These are phyloP conservation scores for Yponomeuta sedellus DNA, from an alignment of 2,888 invertebrate genomes.

Conservation along the genomic window DNA sequence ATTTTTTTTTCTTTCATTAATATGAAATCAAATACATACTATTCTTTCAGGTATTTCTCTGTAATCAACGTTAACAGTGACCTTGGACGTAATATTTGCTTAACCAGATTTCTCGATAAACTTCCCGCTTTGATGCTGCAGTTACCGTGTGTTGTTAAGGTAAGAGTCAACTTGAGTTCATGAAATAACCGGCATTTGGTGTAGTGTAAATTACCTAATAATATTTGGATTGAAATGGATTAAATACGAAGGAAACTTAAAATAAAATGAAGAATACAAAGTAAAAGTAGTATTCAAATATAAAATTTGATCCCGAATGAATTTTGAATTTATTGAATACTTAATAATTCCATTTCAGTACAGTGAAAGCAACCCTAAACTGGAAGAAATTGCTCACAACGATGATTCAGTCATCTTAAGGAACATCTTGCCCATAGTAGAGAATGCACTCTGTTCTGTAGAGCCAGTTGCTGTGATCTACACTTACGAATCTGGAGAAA, in stretches of 20 bases:
- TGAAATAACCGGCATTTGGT: not conserved
- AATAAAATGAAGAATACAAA: too few relatives aligned
- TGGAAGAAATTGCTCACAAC: not conserved
- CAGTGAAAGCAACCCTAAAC: not conserved
- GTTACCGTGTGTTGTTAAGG: slow-evolving; percentile 4
- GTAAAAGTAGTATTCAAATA: too few relatives aligned
- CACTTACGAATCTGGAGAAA: not conserved
- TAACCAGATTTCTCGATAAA: not conserved
- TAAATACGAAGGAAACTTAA: too few relatives aligned
- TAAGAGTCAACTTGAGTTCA: not conserved
- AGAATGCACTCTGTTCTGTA: slow-evolving; percentile 4
- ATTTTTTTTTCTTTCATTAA: too few relatives aligned
- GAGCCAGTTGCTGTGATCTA: slow-evolving; percentile 2
- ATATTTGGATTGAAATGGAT: too few relatives aligned
- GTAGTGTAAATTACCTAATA: too few relatives aligned
- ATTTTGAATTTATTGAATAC: too few relatives aligned
- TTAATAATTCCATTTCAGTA: not conserved
- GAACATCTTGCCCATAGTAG: not conserved
- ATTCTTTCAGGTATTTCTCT: slow-evolving; percentile 12
- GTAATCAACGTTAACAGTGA: slow-evolving; percentile 2
- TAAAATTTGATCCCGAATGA: too few relatives aligned
- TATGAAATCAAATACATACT: too few relatives aligned
- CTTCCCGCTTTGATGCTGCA: slow-evolving; percentile 6
- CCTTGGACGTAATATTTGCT: slow-evolving; percentile 5
- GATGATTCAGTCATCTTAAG: not conserved